Evolutionary conservation across 1,140 invertebrate genomes (phyloP).

Genomic region (Cydia strobilella): DNA sequence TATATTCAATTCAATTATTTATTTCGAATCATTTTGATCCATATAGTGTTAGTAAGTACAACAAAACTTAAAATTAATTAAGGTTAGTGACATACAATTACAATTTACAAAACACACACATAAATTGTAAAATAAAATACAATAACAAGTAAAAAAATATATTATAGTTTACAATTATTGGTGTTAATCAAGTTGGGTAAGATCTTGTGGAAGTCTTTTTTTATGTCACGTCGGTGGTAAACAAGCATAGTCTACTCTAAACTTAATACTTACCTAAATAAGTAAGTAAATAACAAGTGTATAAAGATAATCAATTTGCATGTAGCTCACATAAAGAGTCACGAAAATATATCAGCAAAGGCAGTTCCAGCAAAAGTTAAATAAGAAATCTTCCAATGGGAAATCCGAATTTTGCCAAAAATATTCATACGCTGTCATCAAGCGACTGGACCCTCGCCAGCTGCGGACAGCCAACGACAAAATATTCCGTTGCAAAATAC

Average conservation of each 20-base stretch:
- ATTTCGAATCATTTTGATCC: no score
- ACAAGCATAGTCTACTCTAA: no score
- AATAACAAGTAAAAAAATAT: no score
- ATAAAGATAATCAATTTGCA: constrained; percentile 28
- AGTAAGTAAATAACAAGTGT: constrained; percentile 15
- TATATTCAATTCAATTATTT: no score
- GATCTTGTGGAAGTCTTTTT: neutral
- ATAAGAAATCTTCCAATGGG: constrained; percentile 63
- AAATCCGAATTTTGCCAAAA: constrained; percentile 72
- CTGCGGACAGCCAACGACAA: constrained; percentile 73
- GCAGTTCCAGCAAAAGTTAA: constrained; percentile 62
- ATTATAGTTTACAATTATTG: no score
- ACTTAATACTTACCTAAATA: no score
- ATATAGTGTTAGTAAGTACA: no score
- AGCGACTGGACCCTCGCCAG: constrained; percentile 75
- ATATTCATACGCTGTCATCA: constrained; percentile 80
- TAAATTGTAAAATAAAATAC: no score
- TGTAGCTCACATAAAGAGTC: constrained; percentile 21
- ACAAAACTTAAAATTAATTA: no score
- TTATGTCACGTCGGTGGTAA: no score
- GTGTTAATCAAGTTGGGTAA: neutral
- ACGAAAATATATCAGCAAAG: constrained; percentile 45
- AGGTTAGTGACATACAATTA: no score
- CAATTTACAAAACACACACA: no score
- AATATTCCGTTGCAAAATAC: constrained; percentile 77